Evolutionary conservation across 2,888 invertebrate species (phyloP).

Genomic region (Heliconius charithonia): DNA sequence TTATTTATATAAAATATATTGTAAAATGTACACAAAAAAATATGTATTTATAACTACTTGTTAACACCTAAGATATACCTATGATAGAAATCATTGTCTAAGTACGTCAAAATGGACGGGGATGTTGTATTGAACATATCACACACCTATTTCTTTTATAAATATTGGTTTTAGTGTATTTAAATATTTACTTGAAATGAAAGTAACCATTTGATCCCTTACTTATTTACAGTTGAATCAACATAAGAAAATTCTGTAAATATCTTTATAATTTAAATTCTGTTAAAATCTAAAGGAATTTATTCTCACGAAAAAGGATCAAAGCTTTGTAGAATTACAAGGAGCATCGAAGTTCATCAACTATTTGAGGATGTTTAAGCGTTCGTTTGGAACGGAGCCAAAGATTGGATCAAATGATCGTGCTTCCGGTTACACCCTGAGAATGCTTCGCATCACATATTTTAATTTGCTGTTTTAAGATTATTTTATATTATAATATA

Average conservation of each 20-base stretch:
- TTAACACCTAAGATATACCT: neutral
- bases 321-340: conserved; percentile 13
- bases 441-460: conserved; percentile 26
- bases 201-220: neutral
- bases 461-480: neutral
- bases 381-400: conserved; percentile 39
- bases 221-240: neutral
- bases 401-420: conserved; percentile 24
- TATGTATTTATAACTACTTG: neutral
- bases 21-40: neutral
- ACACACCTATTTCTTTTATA: too few species aligned
- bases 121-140: too few species aligned
- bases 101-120: too few species aligned
- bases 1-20: too few species aligned
- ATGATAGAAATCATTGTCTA: neutral
- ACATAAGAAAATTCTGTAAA: conserved; percentile 1
- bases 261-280: neutral
- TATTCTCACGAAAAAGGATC: conserved; percentile 6
- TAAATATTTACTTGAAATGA: neutral
- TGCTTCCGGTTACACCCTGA: conserved; percentile 29
- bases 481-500: neutral
- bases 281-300: conserved; percentile 4
- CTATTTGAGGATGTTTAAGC: conserved; percentile 31
- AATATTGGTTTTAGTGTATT: neutral
- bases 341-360: conserved; percentile 17